Conservation (phyloP, 2,888 invertebrate species). For the Toxonevra muliebris region DNA sequence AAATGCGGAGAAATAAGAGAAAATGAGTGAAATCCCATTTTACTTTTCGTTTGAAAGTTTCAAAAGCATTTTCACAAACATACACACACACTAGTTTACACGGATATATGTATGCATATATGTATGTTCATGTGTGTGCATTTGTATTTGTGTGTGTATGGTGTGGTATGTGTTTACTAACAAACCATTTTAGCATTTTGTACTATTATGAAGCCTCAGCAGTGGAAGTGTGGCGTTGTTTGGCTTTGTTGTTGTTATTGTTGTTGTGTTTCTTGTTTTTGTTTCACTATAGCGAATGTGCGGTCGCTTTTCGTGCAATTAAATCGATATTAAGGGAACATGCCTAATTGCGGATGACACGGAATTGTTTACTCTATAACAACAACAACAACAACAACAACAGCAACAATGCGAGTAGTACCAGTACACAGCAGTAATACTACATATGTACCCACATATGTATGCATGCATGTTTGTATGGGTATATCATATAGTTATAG, state of each 20-base stretch:
- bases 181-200: not conserved
- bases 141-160: not conserved
- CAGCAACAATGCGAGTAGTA: constrained; percentile 22
- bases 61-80: constrained; percentile 20
- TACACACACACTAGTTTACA: constrained; percentile 4
- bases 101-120: not conserved
- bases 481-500: not conserved
- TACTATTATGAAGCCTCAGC: constrained; percentile 4
- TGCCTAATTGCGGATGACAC: constrained; percentile 62
- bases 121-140: constrained; percentile 9
- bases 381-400: constrained; percentile 38
- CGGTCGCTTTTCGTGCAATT: constrained; percentile 46
- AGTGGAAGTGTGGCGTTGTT: constrained; percentile 7
- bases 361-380: constrained; percentile 48
- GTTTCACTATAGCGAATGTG: constrained; percentile 11
- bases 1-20: not conserved
- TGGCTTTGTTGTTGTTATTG: constrained; percentile 10
- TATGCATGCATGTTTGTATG: constrained; percentile 4
- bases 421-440: constrained; percentile 11
- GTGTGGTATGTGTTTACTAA: too few species aligned
- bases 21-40: constrained; percentile 8
- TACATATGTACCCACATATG: constrained; percentile 25
- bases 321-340: constrained; percentile 52
- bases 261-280: constrained; percentile 6
- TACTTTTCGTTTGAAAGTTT: constrained; percentile 4